phyloP scores from a whole-genome alignment of 2,113 vertebrate species.

The Poicephalus gulielmi region DNA sequence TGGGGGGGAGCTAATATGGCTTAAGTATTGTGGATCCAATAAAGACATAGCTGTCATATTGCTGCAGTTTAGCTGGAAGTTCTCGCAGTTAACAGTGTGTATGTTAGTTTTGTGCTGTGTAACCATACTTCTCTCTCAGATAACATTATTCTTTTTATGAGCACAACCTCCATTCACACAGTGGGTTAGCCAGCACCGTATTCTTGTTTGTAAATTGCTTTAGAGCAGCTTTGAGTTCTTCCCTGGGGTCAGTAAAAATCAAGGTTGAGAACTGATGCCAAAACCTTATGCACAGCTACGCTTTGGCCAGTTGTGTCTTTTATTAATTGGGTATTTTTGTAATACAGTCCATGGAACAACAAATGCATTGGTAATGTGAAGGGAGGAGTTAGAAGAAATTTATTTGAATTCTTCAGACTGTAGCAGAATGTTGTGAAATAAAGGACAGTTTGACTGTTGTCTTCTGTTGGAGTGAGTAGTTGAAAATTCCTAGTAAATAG shows the following conservation, averaged over 20 bases:
- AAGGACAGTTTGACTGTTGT: not conserved
- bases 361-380: not conserved
- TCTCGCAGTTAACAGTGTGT: not conserved
- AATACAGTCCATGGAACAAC: not conserved
- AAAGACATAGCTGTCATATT: not conserved
- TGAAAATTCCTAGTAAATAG: not conserved
- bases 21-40: not conserved
- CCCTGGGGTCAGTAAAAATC: not conserved
- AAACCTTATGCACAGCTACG: not conserved
- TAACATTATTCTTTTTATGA: not conserved
- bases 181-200: rapidly evolving
- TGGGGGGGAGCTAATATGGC: not conserved
- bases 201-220: not conserved
- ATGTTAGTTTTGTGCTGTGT: not conserved
- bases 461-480: not conserved
- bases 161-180: not conserved
- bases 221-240: not conserved
- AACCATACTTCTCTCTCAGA: not conserved
- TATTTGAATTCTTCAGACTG: not conserved
- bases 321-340: not conserved
- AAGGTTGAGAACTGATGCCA: not conserved
- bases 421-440: not conserved
- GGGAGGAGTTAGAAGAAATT: not conserved
- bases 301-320: not conserved
- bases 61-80: not conserved